Evolutionary conservation across 1,140 invertebrate genomes (phyloP).

Genomic region (Dufourea novaeangliae): DNA sequence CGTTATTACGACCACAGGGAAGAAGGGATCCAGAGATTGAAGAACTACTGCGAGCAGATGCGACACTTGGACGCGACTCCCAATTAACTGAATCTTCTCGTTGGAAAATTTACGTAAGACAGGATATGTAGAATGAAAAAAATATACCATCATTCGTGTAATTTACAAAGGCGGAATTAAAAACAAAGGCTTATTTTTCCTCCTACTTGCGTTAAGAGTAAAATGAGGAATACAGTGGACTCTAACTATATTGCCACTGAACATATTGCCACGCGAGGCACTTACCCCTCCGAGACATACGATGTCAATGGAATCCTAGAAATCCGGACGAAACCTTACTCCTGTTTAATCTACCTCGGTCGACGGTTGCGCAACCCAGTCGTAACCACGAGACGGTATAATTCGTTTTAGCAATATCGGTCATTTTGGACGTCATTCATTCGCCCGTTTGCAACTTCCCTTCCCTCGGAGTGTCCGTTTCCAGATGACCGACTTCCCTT

Average conservation of each 20-base stretch:
- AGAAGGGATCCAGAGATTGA: conserved; percentile 82
- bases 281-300: not conserved
- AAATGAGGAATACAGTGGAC: too few species aligned
- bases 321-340: conserved; percentile 50
- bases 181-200: too few species aligned
- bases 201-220: too few species aligned
- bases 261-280: not conserved
- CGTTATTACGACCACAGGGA: conserved; percentile 86
- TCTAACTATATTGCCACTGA: too few species aligned
- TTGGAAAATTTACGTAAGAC: too few species aligned
- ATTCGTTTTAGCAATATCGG: conserved; percentile 32
- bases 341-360: conserved; percentile 32
- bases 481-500: conserved; percentile 8
- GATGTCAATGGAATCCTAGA: conserved; percentile 46
- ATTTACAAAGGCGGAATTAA: too few species aligned
- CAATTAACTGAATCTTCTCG: not conserved
- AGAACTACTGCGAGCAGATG: conserved; percentile 10
- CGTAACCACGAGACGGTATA: conserved; percentile 23
- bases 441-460: conserved; percentile 13
- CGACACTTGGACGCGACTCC: not conserved
- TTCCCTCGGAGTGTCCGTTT: conserved; percentile 8
- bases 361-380: conserved; percentile 32
- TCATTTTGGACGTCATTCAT: conserved; percentile 31
- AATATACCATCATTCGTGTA: too few species aligned
- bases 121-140: too few species aligned